A percentile compares a stretch with the other conserved stretches of the same genome.
These are phyloP conservation scores for Mythimna loreyi DNA, from an alignment of 2,888 invertebrate genomes.

Conservation along the genomic window DNA sequence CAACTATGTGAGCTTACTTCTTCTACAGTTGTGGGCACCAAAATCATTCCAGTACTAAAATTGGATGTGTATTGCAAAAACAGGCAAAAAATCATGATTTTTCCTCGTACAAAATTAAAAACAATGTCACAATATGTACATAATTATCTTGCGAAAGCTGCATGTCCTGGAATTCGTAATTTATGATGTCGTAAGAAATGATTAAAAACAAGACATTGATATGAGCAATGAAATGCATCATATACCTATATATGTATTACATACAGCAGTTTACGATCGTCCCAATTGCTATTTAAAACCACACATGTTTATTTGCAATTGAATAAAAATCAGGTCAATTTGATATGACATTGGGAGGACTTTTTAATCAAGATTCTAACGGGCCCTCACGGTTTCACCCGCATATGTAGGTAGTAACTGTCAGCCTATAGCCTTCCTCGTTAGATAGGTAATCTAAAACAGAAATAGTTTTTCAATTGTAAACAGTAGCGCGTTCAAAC, in stretches of 20 bases:
- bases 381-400: too few species aligned
- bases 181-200: slow-evolving; percentile 21
- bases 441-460: too few species aligned
- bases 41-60: not conserved
- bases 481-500: too few species aligned
- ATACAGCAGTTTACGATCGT: slow-evolving; percentile 54
- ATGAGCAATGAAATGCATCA: slow-evolving; percentile 21
- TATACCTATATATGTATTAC: slow-evolving; percentile 17
- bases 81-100: not conserved
- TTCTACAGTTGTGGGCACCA: too few species aligned
- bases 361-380: slow-evolving; percentile 5
- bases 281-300: slow-evolving; percentile 48
- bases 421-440: too few species aligned
- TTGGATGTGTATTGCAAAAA: not conserved
- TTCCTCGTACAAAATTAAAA: slow-evolving; percentile 26
- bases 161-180: slow-evolving; percentile 17
- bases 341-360: slow-evolving; percentile 15
- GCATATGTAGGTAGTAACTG: too few species aligned
- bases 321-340: slow-evolving; percentile 34
- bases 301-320: slow-evolving; percentile 23
- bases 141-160: slow-evolving; percentile 2
- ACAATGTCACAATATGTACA: not conserved
- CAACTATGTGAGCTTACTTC: too few species aligned
- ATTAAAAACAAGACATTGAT: slow-evolving; percentile 18
- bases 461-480: too few species aligned